Conservation (phyloP, 2,888 invertebrate genomes). For the Idaea aversata region DNA sequence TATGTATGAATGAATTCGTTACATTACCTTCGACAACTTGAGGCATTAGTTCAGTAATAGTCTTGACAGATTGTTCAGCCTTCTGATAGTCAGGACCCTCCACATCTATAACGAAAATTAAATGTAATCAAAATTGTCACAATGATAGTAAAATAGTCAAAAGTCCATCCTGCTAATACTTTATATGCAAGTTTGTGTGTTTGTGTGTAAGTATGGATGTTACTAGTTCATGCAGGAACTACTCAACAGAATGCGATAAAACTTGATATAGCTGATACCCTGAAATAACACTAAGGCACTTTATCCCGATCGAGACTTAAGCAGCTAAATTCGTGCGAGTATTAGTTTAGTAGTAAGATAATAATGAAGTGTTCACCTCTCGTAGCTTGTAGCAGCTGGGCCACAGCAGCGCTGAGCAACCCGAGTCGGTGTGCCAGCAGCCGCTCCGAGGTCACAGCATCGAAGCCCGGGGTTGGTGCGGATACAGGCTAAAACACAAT, state of each 20-base stretch:
- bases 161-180: not conserved
- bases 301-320: not conserved
- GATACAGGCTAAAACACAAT: not conserved
- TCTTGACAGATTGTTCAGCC: slow-evolving; percentile 36
- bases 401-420: slow-evolving; percentile 40
- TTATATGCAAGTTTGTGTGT: not conserved
- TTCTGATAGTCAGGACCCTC: slow-evolving; percentile 38
- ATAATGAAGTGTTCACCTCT: slow-evolving; percentile 23
- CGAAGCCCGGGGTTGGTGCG: slow-evolving; percentile 20
- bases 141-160: not conserved
- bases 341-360: not conserved
- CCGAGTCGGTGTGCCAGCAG: slow-evolving; percentile 28
- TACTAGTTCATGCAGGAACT: no score
- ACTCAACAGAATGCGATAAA: no score
- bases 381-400: slow-evolving; percentile 34
- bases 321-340: no score
- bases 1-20: not conserved
- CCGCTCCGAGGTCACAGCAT: slow-evolving; percentile 19
- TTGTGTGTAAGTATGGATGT: no score
- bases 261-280: no score
- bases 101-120: slow-evolving; percentile 34
- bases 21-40: slow-evolving; percentile 37
- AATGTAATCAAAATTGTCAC: not conserved
- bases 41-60: slow-evolving; percentile 41
- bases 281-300: no score